Evolutionary conservation across 2,888 invertebrate species (phyloP).

Genomic region (Leptopterna dolabrata): DNA sequence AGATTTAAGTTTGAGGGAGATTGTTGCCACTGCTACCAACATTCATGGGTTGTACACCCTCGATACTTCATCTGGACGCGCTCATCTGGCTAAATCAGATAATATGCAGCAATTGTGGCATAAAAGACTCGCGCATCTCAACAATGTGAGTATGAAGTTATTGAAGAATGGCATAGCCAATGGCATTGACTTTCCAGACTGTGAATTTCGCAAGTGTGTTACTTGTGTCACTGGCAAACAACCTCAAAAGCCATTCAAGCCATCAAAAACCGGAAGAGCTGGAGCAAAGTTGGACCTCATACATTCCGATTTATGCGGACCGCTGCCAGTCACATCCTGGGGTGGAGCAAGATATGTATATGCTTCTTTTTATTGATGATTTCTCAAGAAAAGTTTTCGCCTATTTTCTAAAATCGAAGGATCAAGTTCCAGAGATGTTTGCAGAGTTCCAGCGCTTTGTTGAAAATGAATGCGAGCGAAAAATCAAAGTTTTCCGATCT

Average conservation of each 20-base stretch:
- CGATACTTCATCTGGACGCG: too few species aligned
- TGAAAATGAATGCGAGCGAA: neutral
- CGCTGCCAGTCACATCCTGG: conserved; percentile 30
- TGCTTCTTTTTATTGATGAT: conserved; percentile 60
- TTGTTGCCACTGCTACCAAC: neutral
- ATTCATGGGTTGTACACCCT: neutral
- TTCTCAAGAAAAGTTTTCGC: conserved; percentile 56
- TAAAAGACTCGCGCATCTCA: neutral
- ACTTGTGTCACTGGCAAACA: conserved; percentile 48
- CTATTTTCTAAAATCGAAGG: conserved; percentile 65
- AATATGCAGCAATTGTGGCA: neutral
- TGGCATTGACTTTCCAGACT: neutral
- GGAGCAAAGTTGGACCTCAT: neutral
- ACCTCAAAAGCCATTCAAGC: neutral
- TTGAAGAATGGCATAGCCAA: neutral
- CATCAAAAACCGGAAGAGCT: neutral
- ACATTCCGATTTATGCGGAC: neutral
- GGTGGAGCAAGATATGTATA: conserved; percentile 53
- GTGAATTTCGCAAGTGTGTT: neutral
- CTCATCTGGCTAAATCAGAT: neutral
- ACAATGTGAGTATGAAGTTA: neutral
- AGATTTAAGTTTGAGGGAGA: neutral
- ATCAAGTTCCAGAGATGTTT: conserved; percentile 63
- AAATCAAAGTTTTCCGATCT: conserved; percentile 15
- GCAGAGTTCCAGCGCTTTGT: conserved; percentile 61